These are phyloP conservation scores for Diabrotica undecimpunctata DNA, from an alignment of 1,140 invertebrate species.

Conservation along the genomic window DNA sequence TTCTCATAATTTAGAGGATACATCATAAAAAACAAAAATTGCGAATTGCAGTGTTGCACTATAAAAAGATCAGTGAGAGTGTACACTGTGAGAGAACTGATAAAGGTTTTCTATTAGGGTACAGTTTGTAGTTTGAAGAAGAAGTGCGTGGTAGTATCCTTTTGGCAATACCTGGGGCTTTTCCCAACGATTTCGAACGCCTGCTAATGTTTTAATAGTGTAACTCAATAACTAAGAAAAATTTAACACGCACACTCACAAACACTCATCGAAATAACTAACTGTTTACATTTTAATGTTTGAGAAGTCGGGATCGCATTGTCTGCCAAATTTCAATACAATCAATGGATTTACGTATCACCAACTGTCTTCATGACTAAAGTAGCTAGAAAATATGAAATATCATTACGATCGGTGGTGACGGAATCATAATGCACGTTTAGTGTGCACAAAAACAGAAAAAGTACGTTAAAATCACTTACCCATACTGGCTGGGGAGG, in stretches of 20 bases:
- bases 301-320: conserved; percentile 33
- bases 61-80: too few relatives aligned
- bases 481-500: conserved; percentile 70
- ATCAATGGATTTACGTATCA: conserved; percentile 44
- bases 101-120: too few relatives aligned
- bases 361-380: conserved; percentile 42
- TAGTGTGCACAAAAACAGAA: conserved; percentile 4
- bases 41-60: too few relatives aligned
- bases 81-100: too few relatives aligned
- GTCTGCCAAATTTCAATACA: conserved; percentile 45
- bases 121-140: background rate
- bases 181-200: conserved; percentile 25
- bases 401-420: conserved; percentile 39
- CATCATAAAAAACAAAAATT: too few relatives aligned
- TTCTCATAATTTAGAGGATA: too few relatives aligned
- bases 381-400: conserved; percentile 46
- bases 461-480: conserved; percentile 48
- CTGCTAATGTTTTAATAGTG: conserved; percentile 39
- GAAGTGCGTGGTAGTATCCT: background rate
- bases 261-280: conserved; percentile 48
- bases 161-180: conserved; percentile 21
- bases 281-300: conserved; percentile 44
- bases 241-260: conserved; percentile 45
- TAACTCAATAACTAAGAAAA: conserved; percentile 46
- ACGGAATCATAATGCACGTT: conserved; percentile 18